Conservation (phyloP, 92 coral and sea anemone genomes). For the Scolanthus callimorphus region DNA sequence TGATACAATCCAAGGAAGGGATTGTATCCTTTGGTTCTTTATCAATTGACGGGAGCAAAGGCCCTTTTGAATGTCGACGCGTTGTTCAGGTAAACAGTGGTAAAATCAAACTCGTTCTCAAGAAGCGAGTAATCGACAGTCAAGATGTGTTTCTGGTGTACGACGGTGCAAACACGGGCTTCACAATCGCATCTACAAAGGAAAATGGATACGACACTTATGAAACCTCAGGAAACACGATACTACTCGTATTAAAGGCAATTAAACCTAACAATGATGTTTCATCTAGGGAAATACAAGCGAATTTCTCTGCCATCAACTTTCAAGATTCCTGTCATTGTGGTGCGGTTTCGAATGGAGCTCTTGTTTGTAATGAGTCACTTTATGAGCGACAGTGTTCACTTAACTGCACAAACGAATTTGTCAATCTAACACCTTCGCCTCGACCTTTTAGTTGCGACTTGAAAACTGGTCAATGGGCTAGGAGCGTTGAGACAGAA, state of each 20-base stretch:
- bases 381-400: conserved; percentile 31
- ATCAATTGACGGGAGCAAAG: conserved; percentile 1
- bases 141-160: conserved; percentile 26
- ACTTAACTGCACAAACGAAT: conserved; percentile 31
- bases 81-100: conserved; percentile 21
- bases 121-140: conserved; percentile 6
- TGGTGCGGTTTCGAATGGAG: conserved; percentile 47
- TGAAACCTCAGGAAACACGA: conserved; percentile 39
- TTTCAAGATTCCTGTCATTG: conserved; percentile 54
- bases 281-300: neutral
- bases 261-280: conserved; percentile 9
- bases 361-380: conserved; percentile 31
- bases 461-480: conserved; percentile 51
- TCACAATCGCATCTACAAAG: conserved; percentile 5
- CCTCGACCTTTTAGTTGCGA: conserved; percentile 31
- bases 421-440: conserved; percentile 20
- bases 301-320: conserved; percentile 9
- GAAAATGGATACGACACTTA: conserved; percentile 1
- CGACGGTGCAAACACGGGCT: conserved; percentile 40
- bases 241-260: conserved; percentile 30
- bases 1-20: conserved; percentile 19
- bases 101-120: conserved; percentile 16
- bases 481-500: conserved; percentile 14
- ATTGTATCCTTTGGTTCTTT: conserved; percentile 30
- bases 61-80: conserved; percentile 22